Conservation (phyloP, 2,797 vertebrate genomes). For the Helarctos malayanus region DNA sequence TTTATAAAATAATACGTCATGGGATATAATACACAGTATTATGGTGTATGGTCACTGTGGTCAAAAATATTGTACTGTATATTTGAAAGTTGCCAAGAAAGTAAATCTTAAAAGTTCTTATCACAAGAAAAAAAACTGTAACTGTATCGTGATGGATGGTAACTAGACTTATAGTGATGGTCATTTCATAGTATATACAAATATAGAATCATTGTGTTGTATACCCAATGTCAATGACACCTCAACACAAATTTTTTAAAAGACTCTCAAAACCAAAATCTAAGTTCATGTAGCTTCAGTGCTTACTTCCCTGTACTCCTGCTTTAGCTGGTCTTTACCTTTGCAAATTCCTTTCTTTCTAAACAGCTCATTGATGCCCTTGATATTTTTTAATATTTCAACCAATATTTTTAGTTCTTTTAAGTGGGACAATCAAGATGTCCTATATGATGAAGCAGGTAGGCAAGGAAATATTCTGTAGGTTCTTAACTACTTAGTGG, state of each 20-base stretch:
- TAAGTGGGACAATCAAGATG: background rate
- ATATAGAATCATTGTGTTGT: background rate
- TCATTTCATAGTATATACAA: background rate
- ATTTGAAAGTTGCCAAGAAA: background rate
- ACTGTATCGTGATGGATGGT: background rate
- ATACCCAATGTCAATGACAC: background rate
- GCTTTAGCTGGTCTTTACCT: background rate
- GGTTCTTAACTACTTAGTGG: background rate
- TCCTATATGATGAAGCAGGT: background rate
- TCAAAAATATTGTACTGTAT: background rate
- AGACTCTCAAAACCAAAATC: background rate
- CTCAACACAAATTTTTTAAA: background rate
- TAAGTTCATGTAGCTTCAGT: no score
- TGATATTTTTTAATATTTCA: background rate
- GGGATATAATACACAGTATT: background rate
- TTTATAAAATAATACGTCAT: background rate
- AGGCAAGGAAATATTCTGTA: background rate
- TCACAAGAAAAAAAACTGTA: background rate
- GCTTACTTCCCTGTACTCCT: background rate
- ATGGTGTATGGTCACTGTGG: background rate
- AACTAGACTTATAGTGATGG: background rate
- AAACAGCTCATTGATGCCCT: background rate
- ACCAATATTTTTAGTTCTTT: background rate
- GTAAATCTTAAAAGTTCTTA: background rate
- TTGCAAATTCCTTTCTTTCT: background rate